Percentiles rank a stretch among this genome's conserved stretches.
Evolutionary conservation across 2,888 invertebrate genomes (phyloP).

Genomic region (Sipunculus nudus): DNA sequence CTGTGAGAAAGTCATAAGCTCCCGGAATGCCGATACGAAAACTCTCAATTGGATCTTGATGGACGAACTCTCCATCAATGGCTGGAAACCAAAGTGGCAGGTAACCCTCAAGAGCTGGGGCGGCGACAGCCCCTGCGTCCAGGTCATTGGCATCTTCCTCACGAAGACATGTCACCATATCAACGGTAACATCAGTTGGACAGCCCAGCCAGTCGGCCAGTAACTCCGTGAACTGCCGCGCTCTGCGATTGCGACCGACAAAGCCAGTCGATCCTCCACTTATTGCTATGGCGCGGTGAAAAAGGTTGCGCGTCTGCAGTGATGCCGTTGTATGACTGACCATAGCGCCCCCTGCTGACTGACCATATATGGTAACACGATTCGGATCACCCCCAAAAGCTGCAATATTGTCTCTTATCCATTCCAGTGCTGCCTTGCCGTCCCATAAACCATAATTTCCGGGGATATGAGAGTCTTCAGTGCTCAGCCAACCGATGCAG

Average conservation of each 20-base stretch:
- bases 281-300: constrained; percentile 26
- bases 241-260: constrained; percentile 8
- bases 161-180: constrained; percentile 22
- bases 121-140: constrained; percentile 23
- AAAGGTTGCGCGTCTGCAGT: constrained; percentile 16
- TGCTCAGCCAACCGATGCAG: constrained; percentile 29
- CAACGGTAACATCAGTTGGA: constrained; percentile 9
- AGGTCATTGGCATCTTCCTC: constrained; percentile 20
- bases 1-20: constrained; percentile 25
- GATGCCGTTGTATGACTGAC: constrained; percentile 27
- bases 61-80: constrained; percentile 32
- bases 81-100: constrained; percentile 26
- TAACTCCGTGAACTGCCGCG: constrained; percentile 11
- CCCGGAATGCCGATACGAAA: constrained; percentile 15
- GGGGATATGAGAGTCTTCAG: no score
- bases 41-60: constrained; percentile 5
- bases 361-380: constrained; percentile 30
- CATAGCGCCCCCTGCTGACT: constrained; percentile 33
- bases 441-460: no score
- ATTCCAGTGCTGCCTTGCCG: no score
- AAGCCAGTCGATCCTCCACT: constrained; percentile 21
- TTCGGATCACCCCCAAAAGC: constrained; percentile 25
- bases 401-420: no score
- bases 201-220: constrained; percentile 20
- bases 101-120: background rate